phyloP scores from a whole-genome alignment of 2,888 invertebrate genomes.

The Macrosiphum euphorbiae region DNA sequence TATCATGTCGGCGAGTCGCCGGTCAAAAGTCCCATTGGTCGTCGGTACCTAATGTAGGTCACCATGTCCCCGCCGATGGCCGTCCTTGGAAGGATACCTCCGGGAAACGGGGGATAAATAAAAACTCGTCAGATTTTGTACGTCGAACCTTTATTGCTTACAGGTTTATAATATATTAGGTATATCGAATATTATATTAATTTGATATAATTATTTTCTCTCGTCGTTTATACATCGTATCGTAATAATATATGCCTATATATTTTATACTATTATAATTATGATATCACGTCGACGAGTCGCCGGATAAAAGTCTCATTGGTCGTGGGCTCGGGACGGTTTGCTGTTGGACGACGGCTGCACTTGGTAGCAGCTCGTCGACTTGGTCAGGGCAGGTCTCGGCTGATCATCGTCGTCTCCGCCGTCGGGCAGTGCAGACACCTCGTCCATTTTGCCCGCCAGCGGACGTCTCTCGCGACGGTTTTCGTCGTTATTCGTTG shows the following conservation, averaged over 20 bases:
- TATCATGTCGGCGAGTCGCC: neutral
- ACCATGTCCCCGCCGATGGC: too few species aligned
- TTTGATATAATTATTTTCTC: too few species aligned
- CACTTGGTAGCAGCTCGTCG: constrained; percentile 4
- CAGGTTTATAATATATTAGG: too few species aligned
- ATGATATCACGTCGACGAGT: neutral
- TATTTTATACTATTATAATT: too few species aligned
- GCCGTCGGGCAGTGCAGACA: neutral
- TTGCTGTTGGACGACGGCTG: neutral
- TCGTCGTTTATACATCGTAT: neutral
- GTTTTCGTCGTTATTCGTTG: neutral
- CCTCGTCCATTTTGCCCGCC: neutral
- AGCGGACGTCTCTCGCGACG: neutral
- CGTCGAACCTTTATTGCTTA: neutral
- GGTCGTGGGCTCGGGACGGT: neutral
- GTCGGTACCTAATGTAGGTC: too few species aligned
- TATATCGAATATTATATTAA: too few species aligned
- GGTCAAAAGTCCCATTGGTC: neutral
- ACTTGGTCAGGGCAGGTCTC: neutral
- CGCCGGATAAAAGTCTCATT: neutral
- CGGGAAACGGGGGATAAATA: neutral
- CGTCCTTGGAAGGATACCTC: too few species aligned
- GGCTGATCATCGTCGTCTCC: neutral
- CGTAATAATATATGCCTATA: too few species aligned
- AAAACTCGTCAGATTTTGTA: neutral